A percentile compares a stretch with the other conserved stretches of the same genome.
Evolutionary conservation across 1,140 invertebrate genomes (phyloP).

Genomic region (Leptopilina clavipes): DNA sequence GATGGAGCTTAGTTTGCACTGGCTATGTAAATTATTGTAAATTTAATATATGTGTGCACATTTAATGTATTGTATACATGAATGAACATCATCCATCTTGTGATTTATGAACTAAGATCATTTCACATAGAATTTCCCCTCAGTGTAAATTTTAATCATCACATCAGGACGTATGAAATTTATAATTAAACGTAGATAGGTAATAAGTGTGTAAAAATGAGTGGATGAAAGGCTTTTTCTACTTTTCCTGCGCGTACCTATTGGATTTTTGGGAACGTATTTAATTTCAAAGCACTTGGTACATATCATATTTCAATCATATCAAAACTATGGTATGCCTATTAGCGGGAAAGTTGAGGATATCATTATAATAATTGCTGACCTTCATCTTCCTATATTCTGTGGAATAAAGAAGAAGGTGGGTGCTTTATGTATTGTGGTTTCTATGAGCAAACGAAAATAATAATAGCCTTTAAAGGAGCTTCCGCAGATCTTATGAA

Average conservation of each 20-base stretch:
- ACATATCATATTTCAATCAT: conserved; percentile 17
- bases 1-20: background rate
- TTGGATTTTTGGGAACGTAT: conserved; percentile 5
- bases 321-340: conserved; percentile 1
- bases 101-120: background rate
- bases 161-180: too few relatives aligned
- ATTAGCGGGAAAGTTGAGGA: conserved; percentile 43
- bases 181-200: too few relatives aligned
- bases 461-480: conserved; percentile 63
- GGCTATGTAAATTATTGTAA: conserved; percentile 35
- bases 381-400: conserved; percentile 61
- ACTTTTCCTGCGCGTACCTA: too few relatives aligned
- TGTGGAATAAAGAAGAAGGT: conserved; percentile 54
- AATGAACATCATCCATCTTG: background rate
- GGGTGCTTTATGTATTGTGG: conserved; percentile 43
- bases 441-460: conserved; percentile 55
- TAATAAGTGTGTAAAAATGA: too few relatives aligned
- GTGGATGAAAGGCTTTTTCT: too few relatives aligned
- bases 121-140: too few relatives aligned
- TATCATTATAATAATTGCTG: conserved; percentile 64
- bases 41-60: conserved; percentile 33
- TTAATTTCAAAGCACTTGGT: background rate
- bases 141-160: too few relatives aligned
- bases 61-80: background rate
- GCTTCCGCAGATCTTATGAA: conserved; percentile 67